Conservation (phyloP, 2,113 vertebrate species). For the Apodemus sylvaticus region DNA sequence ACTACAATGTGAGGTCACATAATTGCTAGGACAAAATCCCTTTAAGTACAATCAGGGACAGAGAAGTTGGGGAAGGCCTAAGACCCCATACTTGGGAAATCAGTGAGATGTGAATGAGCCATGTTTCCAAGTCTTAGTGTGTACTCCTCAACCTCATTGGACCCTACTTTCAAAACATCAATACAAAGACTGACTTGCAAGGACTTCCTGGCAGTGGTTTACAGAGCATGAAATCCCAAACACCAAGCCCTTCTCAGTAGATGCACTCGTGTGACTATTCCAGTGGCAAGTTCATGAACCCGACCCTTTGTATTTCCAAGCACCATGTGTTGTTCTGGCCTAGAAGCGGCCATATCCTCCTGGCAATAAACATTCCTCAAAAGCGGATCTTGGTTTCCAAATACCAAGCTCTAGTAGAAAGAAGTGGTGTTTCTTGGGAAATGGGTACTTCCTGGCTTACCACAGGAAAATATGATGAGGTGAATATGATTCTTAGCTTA, state of each 20-base stretch:
- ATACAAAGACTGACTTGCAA: background rate
- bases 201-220: background rate
- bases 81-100: background rate
- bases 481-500: background rate
- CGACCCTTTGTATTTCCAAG: background rate
- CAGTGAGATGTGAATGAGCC: background rate
- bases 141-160: background rate
- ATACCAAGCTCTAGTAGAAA: background rate
- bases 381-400: slow-evolving; percentile 46
- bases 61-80: background rate
- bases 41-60: background rate
- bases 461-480: background rate
- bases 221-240: background rate
- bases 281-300: background rate
- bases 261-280: background rate
- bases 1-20: background rate
- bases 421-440: background rate
- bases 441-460: background rate
- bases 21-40: background rate
- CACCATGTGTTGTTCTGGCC: background rate
- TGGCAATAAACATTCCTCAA: background rate
- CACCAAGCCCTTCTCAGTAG: background rate
- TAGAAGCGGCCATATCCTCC: background rate
- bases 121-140: background rate
- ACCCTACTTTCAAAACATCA: background rate